Conservation (phyloP, 1,140 invertebrate species). For the Amphibalanus amphitrite region DNA sequence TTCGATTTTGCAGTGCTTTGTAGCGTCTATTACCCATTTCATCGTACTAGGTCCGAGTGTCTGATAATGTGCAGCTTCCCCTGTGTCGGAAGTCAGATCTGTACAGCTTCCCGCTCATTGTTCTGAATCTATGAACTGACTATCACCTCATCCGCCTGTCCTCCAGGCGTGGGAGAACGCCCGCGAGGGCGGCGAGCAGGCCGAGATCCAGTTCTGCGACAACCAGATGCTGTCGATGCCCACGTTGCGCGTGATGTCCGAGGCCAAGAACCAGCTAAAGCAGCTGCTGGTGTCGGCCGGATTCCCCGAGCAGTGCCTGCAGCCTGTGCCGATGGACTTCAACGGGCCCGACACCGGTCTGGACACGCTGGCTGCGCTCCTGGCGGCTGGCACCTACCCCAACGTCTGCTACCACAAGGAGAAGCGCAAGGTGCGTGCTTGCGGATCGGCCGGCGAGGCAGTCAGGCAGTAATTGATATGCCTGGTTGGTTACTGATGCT, state of each 20-base stretch:
- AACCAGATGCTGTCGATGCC: slow-evolving; percentile 71
- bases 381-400: slow-evolving; percentile 83
- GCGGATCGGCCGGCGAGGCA: too few species aligned
- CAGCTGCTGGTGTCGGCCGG: slow-evolving; percentile 61
- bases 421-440: slow-evolving; percentile 53
- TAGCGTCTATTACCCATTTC: too few species aligned
- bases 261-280: slow-evolving; percentile 81
- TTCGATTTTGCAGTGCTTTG: too few species aligned
- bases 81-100: too few species aligned
- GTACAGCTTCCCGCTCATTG: too few species aligned
- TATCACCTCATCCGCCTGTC: background rate
- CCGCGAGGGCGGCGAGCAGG: slow-evolving; percentile 49
- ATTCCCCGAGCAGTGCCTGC: slow-evolving; percentile 73
- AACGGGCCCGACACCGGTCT: slow-evolving; percentile 56
- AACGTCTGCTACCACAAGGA: slow-evolving; percentile 93
- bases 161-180: slow-evolving; percentile 58
- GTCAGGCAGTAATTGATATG: too few species aligned
- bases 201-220: slow-evolving; percentile 72
- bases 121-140: too few species aligned
- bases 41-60: too few species aligned
- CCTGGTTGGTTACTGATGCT: too few species aligned
- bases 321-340: slow-evolving; percentile 34
- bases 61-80: too few species aligned
- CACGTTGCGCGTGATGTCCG: slow-evolving; percentile 71
- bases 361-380: slow-evolving; percentile 65